These are phyloP conservation scores for Diploscapter pachys DNA, from an alignment of 1,140 invertebrate genomes.

Conservation along the genomic window DNA sequence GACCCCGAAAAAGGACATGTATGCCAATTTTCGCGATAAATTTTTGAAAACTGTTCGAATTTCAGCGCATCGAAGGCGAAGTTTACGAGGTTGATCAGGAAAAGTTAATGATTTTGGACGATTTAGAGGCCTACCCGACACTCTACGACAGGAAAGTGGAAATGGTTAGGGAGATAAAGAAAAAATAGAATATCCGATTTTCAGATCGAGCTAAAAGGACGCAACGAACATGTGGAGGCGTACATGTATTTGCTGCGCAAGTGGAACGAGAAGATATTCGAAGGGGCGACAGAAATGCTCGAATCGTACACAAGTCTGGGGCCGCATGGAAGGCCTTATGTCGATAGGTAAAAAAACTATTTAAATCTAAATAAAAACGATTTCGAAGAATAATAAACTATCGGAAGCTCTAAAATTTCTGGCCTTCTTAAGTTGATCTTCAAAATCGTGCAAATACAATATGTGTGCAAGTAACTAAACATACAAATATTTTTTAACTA, in stretches of 20 bases:
- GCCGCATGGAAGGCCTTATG: slow-evolving; percentile 25
- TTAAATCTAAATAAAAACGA: neutral
- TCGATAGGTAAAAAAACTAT: slow-evolving; percentile 8
- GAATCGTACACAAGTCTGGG: slow-evolving; percentile 19
- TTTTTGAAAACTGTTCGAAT: neutral
- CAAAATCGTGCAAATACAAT: neutral
- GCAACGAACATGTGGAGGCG: slow-evolving; percentile 5
- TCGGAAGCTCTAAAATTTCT: neutral
- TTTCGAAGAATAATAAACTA: neutral
- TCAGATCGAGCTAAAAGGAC: slow-evolving; percentile 16
- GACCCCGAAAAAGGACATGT: slow-evolving; percentile 35
- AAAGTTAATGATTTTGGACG: slow-evolving; percentile 34
- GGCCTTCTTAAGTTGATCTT: neutral
- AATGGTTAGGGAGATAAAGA: slow-evolving; percentile 8
- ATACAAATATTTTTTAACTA: neutral
- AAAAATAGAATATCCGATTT: slow-evolving; percentile 12
- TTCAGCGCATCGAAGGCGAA: slow-evolving; percentile 38
- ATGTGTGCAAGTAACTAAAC: neutral
- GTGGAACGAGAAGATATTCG: slow-evolving; percentile 23
- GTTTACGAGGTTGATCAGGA: slow-evolving; percentile 36
- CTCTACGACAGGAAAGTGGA: slow-evolving; percentile 30
- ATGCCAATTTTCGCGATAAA: slow-evolving; percentile 15
- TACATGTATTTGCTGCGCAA: slow-evolving; percentile 35
- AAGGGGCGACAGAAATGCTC: slow-evolving; percentile 3
- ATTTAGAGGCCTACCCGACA: slow-evolving; percentile 36